Base-by-base conservation (phyloP, 2,888 invertebrate species). In the Brachyopa scutellaris region DNA sequence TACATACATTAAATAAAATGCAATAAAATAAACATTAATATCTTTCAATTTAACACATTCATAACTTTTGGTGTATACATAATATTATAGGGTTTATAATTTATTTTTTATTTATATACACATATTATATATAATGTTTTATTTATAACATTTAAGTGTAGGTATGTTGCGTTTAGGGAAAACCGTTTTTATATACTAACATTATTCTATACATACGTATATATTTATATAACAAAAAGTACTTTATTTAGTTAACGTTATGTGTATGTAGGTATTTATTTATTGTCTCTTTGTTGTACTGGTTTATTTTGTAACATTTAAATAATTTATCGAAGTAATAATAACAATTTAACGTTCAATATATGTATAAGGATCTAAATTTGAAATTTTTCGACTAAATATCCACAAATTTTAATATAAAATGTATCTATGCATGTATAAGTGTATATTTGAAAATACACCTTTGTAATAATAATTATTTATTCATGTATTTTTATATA, bases 291-390 rank as follows among this genome's bases (percentile, higher is more conserved):
- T 49, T 49, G 69, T 66, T 53, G 45, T 11, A 26, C 45, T 9
- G 57, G 15, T 11, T 53, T 62, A 19, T 57, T 57, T 15, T 59
- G 15, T 49, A 29, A 57, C 45, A 21, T 57, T 45, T 49, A 57
- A 51, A 62, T 55, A 36, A 55, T 64, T 45, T 26, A 40, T 29
- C 29, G 55, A 53, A 62, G n/a, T n/a, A n/a, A 26, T 11, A 36
- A 72, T 53, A 66, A 66, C 64, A 74, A 40, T 74, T n/a, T 62
- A 73, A 73, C 73, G 64, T 64, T 61, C 11, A 72, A 51, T 61
- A 61, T 49, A 51, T 61, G 53, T 49, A 53, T 33, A n/a, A 36
- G 53, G 72, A 17, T 61, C 23, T 19, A 61, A 51, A 33, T 61
- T 38, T 61, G 61, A 3, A 42, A 53, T 72, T 72, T 42, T 45